phyloP scores from a whole-genome alignment of 2,797 vertebrate species.

The Mallotus villosus region DNA sequence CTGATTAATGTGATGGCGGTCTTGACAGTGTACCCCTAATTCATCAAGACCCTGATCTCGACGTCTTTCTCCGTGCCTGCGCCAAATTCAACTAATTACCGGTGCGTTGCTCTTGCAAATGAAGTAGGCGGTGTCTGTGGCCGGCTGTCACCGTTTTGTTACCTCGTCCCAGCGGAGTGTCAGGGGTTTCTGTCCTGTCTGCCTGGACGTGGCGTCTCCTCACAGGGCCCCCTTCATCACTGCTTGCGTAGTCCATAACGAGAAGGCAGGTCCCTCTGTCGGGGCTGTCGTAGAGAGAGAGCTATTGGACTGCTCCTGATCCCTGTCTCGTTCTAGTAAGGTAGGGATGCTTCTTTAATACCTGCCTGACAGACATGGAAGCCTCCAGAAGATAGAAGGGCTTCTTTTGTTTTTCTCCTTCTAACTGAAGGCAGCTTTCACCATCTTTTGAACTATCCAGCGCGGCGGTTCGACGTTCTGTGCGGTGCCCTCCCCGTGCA shows the following conservation, averaged over 20 bases:
- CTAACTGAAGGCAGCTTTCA: neutral
- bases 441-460: no score
- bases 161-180: slow-evolving; percentile 56
- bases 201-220: slow-evolving; percentile 40
- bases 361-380: slow-evolving; percentile 12
- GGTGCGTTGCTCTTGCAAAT: slow-evolving; percentile 64
- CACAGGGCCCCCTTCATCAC: slow-evolving; percentile 51
- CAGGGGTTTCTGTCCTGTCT: slow-evolving; percentile 62
- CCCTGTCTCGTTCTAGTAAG: slow-evolving; percentile 24
- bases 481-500: no score
- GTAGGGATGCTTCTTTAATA: neutral
- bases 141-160: slow-evolving; percentile 58
- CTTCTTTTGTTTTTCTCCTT: neutral
- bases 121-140: slow-evolving; percentile 64
- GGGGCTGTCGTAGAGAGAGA: slow-evolving; percentile 42
- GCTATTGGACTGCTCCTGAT: slow-evolving; percentile 12
- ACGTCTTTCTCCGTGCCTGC: slow-evolving; percentile 62
- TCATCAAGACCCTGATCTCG: slow-evolving; percentile 79
- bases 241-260: slow-evolving; percentile 64
- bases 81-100: slow-evolving; percentile 82
- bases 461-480: no score
- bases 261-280: slow-evolving; percentile 52
- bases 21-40: slow-evolving; percentile 75
- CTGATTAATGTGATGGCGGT: slow-evolving; percentile 82
- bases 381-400: neutral